Conservation (phyloP, 1,140 invertebrate genomes). For the Leptinotarsa undecemlineata region DNA sequence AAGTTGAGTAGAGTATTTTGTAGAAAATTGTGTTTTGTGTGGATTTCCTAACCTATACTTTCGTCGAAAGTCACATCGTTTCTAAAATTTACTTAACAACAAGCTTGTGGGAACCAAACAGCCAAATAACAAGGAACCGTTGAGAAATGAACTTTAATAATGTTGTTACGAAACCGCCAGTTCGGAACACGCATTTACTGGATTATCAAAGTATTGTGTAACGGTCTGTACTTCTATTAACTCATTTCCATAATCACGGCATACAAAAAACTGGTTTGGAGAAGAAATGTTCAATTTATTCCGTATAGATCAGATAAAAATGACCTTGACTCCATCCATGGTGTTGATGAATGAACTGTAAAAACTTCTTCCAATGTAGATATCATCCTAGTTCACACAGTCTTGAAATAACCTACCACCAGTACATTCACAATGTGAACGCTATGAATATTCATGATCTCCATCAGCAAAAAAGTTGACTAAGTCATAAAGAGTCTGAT, state of each 20-base stretch:
- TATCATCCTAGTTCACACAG: neutral
- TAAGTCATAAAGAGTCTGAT: neutral
- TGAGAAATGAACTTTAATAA: too few species aligned
- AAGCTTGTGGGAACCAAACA: too few species aligned
- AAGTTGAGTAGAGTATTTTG: too few species aligned
- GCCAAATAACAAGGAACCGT: too few species aligned
- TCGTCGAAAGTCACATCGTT: too few species aligned
- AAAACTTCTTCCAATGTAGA: neutral
- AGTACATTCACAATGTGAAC: neutral
- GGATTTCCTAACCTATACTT: too few species aligned
- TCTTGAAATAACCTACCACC: neutral
- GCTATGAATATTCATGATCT: neutral
- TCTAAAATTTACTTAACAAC: too few species aligned
- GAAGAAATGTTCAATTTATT: neutral
- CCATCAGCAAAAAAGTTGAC: neutral
- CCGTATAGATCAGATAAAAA: neutral
- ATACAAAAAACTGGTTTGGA: neutral
- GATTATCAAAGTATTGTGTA: neutral
- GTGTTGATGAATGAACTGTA: constrained; percentile 1
- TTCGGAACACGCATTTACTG: too few species aligned
- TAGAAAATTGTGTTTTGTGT: too few species aligned
- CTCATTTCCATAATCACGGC: neutral
- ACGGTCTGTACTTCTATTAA: neutral
- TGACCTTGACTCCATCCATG: neutral
- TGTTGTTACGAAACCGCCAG: too few species aligned